Percentiles rank a stretch among this genome's conserved stretches.
Evolutionary conservation across 1,140 invertebrate genomes (phyloP).

Genomic region (Lucilia cuprina): DNA sequence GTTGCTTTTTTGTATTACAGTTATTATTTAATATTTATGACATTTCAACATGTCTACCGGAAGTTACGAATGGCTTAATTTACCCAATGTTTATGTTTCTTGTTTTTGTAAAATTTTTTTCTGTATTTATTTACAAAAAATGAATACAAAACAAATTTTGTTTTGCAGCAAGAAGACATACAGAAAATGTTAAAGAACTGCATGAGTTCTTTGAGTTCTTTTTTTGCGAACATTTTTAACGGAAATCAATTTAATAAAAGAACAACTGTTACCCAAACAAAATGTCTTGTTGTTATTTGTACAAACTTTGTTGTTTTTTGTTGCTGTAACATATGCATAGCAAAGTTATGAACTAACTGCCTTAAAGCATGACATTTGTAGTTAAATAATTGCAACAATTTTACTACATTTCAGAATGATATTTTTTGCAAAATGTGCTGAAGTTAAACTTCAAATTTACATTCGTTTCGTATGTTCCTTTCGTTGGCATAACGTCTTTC

Average conservation of each 20-base stretch:
- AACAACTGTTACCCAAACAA: conserved; percentile 1
- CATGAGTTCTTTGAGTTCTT: background rate
- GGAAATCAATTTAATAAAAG: conserved; percentile 33
- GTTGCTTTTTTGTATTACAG: background rate
- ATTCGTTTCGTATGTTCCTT: background rate
- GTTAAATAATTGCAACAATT: background rate
- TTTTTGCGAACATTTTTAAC: background rate
- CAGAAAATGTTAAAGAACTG: background rate
- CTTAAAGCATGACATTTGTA: conserved; percentile 17
- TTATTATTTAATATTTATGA: conserved; percentile 24
- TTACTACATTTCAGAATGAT: too few species aligned
- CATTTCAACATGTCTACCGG: conserved; percentile 29
- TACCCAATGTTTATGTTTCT: conserved; percentile 30
- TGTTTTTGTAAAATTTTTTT: background rate
- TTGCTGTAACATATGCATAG: background rate
- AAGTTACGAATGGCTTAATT: conserved; percentile 32
- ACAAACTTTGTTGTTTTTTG: background rate
- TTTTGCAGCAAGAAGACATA: background rate
- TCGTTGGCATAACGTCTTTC: background rate
- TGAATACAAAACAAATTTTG: background rate
- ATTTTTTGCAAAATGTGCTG: background rate
- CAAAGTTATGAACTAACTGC: conserved; percentile 31
- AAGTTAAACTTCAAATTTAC: background rate
- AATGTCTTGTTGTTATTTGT: conserved; percentile 3
- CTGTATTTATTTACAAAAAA: background rate